Conservation (phyloP, 2,797 vertebrate species). For the Sebastes cheni region DNA sequence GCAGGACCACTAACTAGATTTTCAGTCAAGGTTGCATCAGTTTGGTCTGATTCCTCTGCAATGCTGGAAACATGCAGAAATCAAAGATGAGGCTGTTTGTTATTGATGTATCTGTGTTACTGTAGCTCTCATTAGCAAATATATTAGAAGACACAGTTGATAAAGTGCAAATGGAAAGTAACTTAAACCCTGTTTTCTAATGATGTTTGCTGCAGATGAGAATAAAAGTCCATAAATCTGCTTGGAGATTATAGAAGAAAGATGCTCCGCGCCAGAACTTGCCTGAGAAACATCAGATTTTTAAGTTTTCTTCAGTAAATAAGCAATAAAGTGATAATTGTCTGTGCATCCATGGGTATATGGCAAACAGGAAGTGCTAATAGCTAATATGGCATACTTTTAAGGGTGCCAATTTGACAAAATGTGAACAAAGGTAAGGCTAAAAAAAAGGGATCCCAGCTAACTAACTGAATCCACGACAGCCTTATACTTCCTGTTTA, state of each 20-base stretch:
- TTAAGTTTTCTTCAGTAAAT: background rate
- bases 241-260: too few species aligned
- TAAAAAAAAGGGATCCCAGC: background rate
- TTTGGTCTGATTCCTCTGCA: constrained; percentile 54
- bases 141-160: background rate
- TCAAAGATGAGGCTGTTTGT: constrained; percentile 39
- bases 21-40: constrained; percentile 71
- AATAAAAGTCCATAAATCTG: background rate
- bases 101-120: constrained; percentile 12
- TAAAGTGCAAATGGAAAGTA: background rate
- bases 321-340: background rate
- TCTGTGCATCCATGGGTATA: too few species aligned
- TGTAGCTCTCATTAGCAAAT: constrained; percentile 1
- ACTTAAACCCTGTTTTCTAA: background rate
- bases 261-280: too few species aligned
- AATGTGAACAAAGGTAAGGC: background rate
- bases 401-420: background rate
- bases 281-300: background rate
- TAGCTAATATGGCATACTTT: background rate
- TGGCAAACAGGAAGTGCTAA: background rate
- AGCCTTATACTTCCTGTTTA: background rate
- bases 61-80: constrained; percentile 29
- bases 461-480: background rate
- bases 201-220: background rate
- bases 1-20: constrained; percentile 65